Evolutionary conservation across 2,797 vertebrate species (phyloP), one percentile per base, ranked within the genome.

Genomic region (Fundulus diaphanus): DNA sequence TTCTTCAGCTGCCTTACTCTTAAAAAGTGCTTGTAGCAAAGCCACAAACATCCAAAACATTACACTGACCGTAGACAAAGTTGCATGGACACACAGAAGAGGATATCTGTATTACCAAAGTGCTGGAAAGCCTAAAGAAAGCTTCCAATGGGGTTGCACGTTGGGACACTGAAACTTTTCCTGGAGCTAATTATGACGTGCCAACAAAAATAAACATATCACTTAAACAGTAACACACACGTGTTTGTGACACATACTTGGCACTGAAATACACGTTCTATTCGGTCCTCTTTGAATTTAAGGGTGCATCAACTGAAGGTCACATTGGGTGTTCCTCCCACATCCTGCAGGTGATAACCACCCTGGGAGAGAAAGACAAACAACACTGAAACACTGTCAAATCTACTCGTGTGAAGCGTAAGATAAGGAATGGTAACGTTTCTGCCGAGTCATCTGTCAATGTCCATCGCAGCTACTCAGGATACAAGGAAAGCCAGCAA

Each of bases 301-400:
- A 82, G 79, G 54, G 59, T 78, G 8, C 90, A 91, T 91, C 89
- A 87, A 82, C 82, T 29, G 63, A 79, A 68, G 83, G 83, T 85
- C 69, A 73, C n/a, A 8, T 40, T 42, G 79, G 86, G 82, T 79
- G 80, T 85, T 89, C 80, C 77, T 87, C 82, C 82, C 75, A 18
- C 86, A 81, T 74, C 83, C 85, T 82, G 57, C 68, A 63, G 54
- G 87, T 86, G 88, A 92, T 92, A 92, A 90, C 70, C 74, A 86
- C 82, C 81, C 46, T 89, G 78, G 74, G 82, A 90, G 83, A 12
- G 4, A 81, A 87, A 70, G 54, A 40, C 63, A 63, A 56, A n/a
- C 63, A 31, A 74, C 82, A 73, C 74, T 76, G 18, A 75, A 49
- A 80, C 76, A 24, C 70, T 68, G 15, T 56, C 7, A 18, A 78